phyloP scores from a whole-genome alignment of 2,113 vertebrate genomes.

The Etia nguti region DNA sequence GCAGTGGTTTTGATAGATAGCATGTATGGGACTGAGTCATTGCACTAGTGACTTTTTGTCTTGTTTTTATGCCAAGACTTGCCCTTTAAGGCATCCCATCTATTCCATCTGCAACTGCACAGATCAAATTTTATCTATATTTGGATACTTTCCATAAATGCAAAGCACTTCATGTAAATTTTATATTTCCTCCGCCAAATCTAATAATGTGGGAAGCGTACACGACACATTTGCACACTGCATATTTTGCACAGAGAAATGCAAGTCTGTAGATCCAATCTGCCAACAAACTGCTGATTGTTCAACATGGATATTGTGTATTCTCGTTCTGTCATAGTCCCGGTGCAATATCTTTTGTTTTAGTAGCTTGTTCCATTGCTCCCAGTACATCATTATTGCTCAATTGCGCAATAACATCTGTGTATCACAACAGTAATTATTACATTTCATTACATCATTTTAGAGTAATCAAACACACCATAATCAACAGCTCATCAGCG shows the following conservation, averaged over 20 bases:
- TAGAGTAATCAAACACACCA: neutral
- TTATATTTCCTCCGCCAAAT: neutral
- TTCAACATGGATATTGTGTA: neutral
- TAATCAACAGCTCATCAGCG: neutral
- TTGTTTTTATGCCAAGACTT: neutral
- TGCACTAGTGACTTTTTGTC: neutral
- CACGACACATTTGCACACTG: neutral
- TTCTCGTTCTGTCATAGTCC: neutral
- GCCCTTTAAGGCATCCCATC: neutral
- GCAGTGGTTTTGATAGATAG: neutral
- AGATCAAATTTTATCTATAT: neutral
- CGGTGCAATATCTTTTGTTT: neutral
- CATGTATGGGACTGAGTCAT: neutral
- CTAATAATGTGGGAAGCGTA: neutral
- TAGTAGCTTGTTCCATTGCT: neutral
- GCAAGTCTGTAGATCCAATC: neutral
- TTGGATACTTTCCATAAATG: neutral
- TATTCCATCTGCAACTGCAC: neutral
- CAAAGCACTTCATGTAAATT: neutral
- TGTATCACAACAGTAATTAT: neutral
- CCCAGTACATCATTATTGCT: neutral
- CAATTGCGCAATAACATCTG: neutral
- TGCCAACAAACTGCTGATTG: slow-evolving; percentile 1
- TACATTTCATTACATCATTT: neutral
- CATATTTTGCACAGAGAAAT: neutral